Base-by-base conservation (phyloP, 2,888 invertebrate species). In the Lepidochrysops patricia region DNA sequence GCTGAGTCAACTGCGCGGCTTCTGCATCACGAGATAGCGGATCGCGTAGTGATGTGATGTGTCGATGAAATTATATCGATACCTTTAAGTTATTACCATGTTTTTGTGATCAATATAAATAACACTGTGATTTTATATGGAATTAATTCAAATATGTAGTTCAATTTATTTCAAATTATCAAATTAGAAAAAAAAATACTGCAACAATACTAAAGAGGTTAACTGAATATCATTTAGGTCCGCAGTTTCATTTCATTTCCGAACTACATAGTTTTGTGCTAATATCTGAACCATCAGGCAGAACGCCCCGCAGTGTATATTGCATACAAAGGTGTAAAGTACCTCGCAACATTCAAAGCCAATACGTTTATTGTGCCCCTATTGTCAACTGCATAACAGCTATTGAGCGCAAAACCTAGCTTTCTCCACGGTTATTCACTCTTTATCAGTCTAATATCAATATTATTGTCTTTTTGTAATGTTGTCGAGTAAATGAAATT, bases 1-100 rank as follows among this genome's bases (percentile, higher is more conserved):
- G 50, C 37, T 58, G 29, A 29, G 60, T 61, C 60, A 63, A 64
- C 64, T 60, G 25, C 23, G 50, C 50, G 58, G 50, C 52, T 52
- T 52, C 52, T 59, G 59, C 59, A 37, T 23, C 26, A 13, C 27
- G 25, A 50, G 59, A 27, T 59, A 59, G 58, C 35, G 58, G 34
- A 32, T 25, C 35, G 26, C 32, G 7, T 52, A 54, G 54, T 32
- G 54, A 13, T 54, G 54, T 9, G 9, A 4, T 26, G 4, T 5
- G 54, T 32, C 52, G 54, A 54, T 54, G 5, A 2, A 4, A 54
- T 15, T 32, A 12, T 32, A 54, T 54, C 54, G 54, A 23, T 52
- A 29, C 3, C 13, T 37, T 37, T 7, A 15, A n/a, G n/a, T 3
- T 37, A 1, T 13, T 37, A 37, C 1, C n/a, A n/a, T n/a, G n/a